Evolutionary conservation across 2,113 vertebrate species (phyloP).

Genomic region (Trichomycterus rosablanca): DNA sequence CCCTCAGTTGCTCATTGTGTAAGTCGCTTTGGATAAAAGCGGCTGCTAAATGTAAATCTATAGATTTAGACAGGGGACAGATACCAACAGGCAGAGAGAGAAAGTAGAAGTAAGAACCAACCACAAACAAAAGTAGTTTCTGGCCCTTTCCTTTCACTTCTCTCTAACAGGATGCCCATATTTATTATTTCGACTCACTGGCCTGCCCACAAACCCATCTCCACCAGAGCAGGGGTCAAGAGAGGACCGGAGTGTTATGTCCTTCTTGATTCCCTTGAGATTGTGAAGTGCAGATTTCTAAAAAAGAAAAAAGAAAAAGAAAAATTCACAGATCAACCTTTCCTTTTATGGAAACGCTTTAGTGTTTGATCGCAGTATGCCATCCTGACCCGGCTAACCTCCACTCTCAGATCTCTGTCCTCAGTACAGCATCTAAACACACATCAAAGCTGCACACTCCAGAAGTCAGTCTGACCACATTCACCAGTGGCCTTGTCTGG

Average conservation of each 20-base stretch:
- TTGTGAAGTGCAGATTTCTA: conserved; percentile 1
- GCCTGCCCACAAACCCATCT: background rate
- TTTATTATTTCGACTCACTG: conserved; percentile 21
- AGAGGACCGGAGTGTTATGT: background rate
- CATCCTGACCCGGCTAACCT: background rate
- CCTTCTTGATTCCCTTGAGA: background rate
- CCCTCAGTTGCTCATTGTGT: no score
- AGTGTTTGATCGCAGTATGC: conserved; percentile 35
- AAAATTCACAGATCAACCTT: conserved; percentile 21
- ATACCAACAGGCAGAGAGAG: background rate
- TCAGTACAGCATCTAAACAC: conserved; percentile 7
- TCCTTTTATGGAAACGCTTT: conserved; percentile 15
- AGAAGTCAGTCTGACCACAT: conserved; percentile 26
- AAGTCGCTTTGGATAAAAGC: no score
- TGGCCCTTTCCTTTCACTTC: conserved; percentile 6
- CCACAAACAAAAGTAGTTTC: conserved; percentile 16
- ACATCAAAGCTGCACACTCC: conserved; percentile 33
- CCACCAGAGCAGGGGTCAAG: background rate
- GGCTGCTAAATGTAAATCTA: no score
- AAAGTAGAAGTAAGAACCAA: background rate
- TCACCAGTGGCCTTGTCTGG: conserved; percentile 4
- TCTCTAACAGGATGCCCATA: conserved; percentile 20
- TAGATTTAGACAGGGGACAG: no score
- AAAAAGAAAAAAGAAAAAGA: background rate
- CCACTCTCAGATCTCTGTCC: conserved; percentile 15